Base-by-base conservation (phyloP, 2,888 invertebrate species). In the Euplexia lucipara region DNA sequence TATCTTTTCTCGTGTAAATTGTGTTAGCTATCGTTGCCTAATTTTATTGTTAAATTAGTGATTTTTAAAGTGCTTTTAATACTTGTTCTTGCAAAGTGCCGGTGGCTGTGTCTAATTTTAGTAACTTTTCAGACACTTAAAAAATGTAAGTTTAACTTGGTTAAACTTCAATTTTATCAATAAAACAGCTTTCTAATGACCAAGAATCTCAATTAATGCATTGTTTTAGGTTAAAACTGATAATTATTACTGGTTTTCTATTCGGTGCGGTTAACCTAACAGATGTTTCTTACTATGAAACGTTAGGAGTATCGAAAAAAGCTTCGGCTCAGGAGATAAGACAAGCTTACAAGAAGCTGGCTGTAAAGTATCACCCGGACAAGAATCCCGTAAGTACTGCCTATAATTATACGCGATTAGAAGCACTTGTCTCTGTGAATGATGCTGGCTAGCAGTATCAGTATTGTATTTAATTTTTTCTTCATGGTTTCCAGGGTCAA, bases 301-400 rank as follows among this genome's bases (percentile, higher is more conserved):
- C 97, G 49, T 92, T 98, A 30, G 97, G 97, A 10, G 92, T 98
- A 14, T 89, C 95, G 0, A 96, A 96, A 90, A 96, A 96, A 83
- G 97, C 98, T 2, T 96, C 96, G 62, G 95, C 96, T 51, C 96
- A 96, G 78, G 97, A 97, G 85, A 97, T 98, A 62, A 93, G 97
- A 70, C 97, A 96, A 87, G 97, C 97, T 7, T 98, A 97, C 86
- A 98, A 98, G 87, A 97, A 97, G 87, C 86, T 98, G 48, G 98
- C 97, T 0, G 94, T 98, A 1, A 96, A 96, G 60, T 95, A 96
- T 77, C 98, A 98, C 93, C 98, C 98, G 1, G 98, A 98, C 89
- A 98, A 98, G 88, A 96, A 96, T 83, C 92, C 93, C 72, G 96
- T 96, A 90, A 91, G 93, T 90, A 63, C 3, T 6, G 14, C 3